Evolutionary conservation across 2,113 vertebrate species (phyloP).

Genomic region (Prietella phreatophila): DNA sequence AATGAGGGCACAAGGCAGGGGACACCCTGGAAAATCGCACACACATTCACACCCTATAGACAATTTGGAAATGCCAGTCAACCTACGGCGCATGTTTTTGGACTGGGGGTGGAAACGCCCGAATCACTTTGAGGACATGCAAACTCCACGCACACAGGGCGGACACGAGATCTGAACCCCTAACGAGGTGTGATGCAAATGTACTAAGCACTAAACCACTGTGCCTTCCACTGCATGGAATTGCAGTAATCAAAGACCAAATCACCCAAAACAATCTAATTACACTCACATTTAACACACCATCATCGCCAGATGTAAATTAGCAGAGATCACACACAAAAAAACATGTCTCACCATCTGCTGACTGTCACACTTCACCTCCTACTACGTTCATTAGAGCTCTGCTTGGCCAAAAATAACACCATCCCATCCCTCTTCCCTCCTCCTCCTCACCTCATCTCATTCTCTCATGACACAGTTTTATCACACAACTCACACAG

Average conservation of each 20-base stretch:
- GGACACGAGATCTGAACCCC: no score
- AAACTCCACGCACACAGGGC: no score
- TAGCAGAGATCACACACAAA: not conserved
- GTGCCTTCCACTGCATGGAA: not conserved
- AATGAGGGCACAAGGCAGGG: no score
- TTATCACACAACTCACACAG: conserved; percentile 41
- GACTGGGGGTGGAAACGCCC: no score
- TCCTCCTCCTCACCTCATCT: conserved; percentile 34
- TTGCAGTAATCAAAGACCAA: conserved; percentile 14
- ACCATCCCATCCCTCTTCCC: conserved; percentile 41
- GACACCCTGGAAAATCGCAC: no score
- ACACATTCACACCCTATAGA: no score
- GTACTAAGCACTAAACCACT: no score
- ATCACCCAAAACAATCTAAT: not conserved
- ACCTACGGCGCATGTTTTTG: no score
- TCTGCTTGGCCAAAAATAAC: conserved; percentile 50
- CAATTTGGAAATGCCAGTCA: no score
- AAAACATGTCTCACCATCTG: conserved; percentile 44
- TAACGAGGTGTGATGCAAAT: no score
- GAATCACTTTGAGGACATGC: no score
- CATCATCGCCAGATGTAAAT: conserved; percentile 6
- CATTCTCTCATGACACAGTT: conserved; percentile 28
- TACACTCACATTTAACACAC: not conserved
- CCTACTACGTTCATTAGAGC: conserved; percentile 48
- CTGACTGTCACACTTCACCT: conserved; percentile 40